phyloP scores from a whole-genome alignment of 2,113 vertebrate genomes.

The Jaculus jaculus region DNA sequence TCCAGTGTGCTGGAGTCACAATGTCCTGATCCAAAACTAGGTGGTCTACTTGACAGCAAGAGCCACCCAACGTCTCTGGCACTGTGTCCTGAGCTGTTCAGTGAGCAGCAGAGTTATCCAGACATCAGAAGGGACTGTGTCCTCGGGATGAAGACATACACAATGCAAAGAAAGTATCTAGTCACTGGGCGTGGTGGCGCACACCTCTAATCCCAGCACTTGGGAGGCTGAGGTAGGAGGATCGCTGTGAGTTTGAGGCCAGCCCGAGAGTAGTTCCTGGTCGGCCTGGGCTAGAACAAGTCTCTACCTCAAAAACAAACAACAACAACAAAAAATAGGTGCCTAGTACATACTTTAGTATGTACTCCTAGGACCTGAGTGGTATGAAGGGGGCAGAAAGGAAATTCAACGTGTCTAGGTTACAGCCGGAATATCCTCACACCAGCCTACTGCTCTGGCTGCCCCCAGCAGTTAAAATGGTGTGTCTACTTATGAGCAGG shows the following conservation, averaged over 20 bases:
- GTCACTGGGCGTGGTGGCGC: no score
- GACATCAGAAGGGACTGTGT: background rate
- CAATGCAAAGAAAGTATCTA: background rate
- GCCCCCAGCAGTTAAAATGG: background rate
- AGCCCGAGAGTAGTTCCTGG: no score
- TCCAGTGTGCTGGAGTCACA: background rate
- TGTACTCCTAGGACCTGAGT: rapidly evolving
- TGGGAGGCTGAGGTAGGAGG: no score
- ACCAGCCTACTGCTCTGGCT: background rate
- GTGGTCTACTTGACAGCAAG: background rate
- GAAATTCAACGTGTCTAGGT: no score
- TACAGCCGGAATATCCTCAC: rapidly evolving
- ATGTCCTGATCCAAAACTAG: background rate
- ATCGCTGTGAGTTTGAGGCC: no score
- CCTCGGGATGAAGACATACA: background rate
- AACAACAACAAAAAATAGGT: no score
- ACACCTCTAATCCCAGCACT: no score
- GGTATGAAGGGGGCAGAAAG: background rate
- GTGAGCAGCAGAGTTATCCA: no score
- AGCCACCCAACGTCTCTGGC: background rate
- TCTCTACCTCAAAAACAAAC: no score
- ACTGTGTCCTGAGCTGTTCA: background rate
- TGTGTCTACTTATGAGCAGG: background rate
- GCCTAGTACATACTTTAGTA: no score
- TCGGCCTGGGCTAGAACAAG: no score